Percentiles rank a stretch among this genome's conserved stretches.
Conservation (phyloP, 2,888 invertebrate genomes). For the Conops quadrifasciatus region DNA sequence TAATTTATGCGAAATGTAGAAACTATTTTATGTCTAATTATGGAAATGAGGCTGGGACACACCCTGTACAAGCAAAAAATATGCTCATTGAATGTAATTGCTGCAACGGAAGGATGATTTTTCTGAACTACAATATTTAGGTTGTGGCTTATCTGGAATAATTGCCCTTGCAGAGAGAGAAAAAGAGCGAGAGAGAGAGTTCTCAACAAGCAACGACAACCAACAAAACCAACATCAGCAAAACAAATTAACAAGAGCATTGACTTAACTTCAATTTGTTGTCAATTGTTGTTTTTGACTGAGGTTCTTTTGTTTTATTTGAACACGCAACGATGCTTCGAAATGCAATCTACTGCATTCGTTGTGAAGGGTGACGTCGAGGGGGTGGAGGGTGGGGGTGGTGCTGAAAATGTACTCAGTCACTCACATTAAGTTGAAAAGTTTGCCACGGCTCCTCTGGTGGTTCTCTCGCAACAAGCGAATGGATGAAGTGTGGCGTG, state of each 20-base stretch:
- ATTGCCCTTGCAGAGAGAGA: slow-evolving; percentile 17
- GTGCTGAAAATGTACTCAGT: neutral
- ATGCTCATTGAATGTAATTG: slow-evolving; percentile 22
- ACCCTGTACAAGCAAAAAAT: neutral
- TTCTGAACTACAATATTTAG: slow-evolving; percentile 21
- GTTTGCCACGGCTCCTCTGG: slow-evolving; percentile 5
- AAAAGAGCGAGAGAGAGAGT: neutral
- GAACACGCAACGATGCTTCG: slow-evolving; percentile 22
- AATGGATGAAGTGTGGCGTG: slow-evolving; percentile 11
- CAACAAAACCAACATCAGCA: neutral
- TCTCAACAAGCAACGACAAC: neutral
- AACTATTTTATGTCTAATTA: neutral
- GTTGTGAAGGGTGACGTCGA: neutral
- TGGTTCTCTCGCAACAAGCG: neutral
- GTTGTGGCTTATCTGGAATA: slow-evolving; percentile 16
- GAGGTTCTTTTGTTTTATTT: slow-evolving; percentile 14
- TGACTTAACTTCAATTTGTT: slow-evolving; percentile 24
- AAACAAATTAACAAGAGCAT: neutral
- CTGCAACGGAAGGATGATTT: slow-evolving; percentile 36
- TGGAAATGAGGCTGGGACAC: neutral
- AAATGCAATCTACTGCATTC: slow-evolving; percentile 30
- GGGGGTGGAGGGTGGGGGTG: neutral
- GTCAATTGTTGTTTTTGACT: slow-evolving; percentile 21
- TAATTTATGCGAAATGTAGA: no score
- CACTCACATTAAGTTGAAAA: slow-evolving; percentile 5